These are phyloP conservation scores for Aphidius ervi DNA, from an alignment of 1,140 invertebrate species.

Conservation along the genomic window DNA sequence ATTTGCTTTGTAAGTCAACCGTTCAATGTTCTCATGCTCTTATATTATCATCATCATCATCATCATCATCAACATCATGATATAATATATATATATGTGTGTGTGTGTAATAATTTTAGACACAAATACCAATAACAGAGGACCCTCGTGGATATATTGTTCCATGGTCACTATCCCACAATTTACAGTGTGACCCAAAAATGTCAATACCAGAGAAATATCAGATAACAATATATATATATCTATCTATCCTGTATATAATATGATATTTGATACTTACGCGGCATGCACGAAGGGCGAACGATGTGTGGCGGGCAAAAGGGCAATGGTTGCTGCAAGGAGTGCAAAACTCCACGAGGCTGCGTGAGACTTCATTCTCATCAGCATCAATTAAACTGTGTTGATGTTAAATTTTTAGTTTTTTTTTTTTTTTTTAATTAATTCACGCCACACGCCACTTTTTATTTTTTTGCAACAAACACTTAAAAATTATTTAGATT, in stretches of 20 bases:
- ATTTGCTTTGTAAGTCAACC: slow-evolving; percentile 18
- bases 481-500: too few species aligned
- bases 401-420: slow-evolving; percentile 14
- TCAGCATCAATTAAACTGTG: slow-evolving; percentile 14
- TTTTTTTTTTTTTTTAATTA: not conserved
- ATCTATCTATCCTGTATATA: too few species aligned
- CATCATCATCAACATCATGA: too few species aligned
- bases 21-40: not conserved
- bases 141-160: too few species aligned
- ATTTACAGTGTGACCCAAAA: too few species aligned
- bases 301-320: slow-evolving; percentile 50
- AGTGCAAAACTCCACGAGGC: slow-evolving; percentile 51
- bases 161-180: too few species aligned
- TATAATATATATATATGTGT: too few species aligned
- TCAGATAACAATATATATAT: too few species aligned
- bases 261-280: slow-evolving; percentile 37
- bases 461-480: too few species aligned
- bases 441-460: not conserved
- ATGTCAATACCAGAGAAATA: too few species aligned
- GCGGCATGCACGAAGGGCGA: slow-evolving; percentile 51
- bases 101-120: too few species aligned
- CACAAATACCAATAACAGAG: too few species aligned
- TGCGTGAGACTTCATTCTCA: slow-evolving; percentile 44
- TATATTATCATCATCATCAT: not conserved
- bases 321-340: slow-evolving; percentile 49